Evolutionary conservation across 2,797 vertebrate species (phyloP).

Genomic region (Pelochelys cantorii): DNA sequence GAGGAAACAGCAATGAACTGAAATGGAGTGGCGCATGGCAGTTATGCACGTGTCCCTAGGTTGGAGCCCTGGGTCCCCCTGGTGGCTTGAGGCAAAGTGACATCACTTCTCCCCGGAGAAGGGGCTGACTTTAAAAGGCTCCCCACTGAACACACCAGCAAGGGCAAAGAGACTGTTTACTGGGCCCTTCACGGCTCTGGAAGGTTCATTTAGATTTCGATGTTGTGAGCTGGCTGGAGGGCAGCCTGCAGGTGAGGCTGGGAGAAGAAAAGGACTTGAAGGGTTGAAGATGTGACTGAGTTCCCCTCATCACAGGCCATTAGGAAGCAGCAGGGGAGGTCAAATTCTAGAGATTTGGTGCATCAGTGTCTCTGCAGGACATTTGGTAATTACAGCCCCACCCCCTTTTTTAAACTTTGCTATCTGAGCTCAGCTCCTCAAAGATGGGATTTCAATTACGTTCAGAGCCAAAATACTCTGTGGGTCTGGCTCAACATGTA

Average conservation of each 20-base stretch:
- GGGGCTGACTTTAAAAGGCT: background rate
- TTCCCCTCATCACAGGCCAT: too few species aligned
- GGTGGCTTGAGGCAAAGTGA: background rate
- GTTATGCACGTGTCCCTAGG: background rate
- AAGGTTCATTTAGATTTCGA: background rate
- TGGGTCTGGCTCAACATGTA: background rate
- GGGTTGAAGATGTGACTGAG: too few species aligned
- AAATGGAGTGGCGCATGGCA: background rate
- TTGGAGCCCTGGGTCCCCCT: background rate
- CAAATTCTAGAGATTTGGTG: background rate
- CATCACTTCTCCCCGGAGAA: background rate
- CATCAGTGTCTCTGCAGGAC: background rate
- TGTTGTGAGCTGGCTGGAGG: background rate
- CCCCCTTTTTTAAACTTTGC: background rate
- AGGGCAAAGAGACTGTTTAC: background rate
- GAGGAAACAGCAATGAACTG: background rate
- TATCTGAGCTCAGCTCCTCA: background rate
- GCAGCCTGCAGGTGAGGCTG: too few species aligned
- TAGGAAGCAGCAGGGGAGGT: background rate
- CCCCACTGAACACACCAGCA: background rate
- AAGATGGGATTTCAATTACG: background rate
- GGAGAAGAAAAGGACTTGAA: background rate
- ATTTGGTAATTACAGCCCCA: background rate
- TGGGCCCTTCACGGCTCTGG: background rate
- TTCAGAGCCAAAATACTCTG: background rate